Conservation (phyloP, 2,797 vertebrate species). For the Orientallactaga sibirica region DNA sequence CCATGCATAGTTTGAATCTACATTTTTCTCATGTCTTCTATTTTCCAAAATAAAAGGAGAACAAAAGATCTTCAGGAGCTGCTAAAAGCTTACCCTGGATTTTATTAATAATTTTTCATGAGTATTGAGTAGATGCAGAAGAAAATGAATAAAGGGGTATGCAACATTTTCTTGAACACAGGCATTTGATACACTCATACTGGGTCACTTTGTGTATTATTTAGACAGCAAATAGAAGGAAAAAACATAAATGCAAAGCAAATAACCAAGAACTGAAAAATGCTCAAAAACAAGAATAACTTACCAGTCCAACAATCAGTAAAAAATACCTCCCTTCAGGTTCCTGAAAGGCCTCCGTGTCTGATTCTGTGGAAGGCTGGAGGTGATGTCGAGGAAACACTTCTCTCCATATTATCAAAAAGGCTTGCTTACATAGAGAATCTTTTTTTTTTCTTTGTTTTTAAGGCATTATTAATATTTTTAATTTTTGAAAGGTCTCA, state of each 20-base stretch:
- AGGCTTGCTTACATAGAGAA: too few species aligned
- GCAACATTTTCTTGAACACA: constrained; percentile 34
- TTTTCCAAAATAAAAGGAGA: constrained; percentile 11
- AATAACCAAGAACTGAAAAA: rapidly evolving
- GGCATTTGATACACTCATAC: not conserved
- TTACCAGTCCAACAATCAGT: constrained; percentile 96
- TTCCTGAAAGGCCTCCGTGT: constrained; percentile 84
- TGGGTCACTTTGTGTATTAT: not conserved
- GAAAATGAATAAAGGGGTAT: not conserved
- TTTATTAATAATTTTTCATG: constrained; percentile 36
- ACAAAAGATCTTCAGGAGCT: constrained; percentile 25
- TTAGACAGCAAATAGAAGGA: constrained; percentile 13
- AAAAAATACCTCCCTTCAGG: constrained; percentile 94
- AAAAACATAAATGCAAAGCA: not conserved
- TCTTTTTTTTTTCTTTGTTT: too few species aligned
- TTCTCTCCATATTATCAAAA: constrained; percentile 97
- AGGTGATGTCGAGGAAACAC: constrained; percentile 93
- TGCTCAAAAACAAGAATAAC: constrained; percentile 57
- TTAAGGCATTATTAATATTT: too few species aligned
- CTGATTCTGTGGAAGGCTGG: constrained; percentile 64
- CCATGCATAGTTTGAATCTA: not conserved
- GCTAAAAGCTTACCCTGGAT: not conserved
- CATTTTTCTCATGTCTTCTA: not conserved
- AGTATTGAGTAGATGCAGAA: constrained; percentile 20
- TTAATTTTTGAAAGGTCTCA: too few species aligned